phyloP scores from a whole-genome alignment of 2,888 invertebrate genomes.

The Tolmerus cingulatus region DNA sequence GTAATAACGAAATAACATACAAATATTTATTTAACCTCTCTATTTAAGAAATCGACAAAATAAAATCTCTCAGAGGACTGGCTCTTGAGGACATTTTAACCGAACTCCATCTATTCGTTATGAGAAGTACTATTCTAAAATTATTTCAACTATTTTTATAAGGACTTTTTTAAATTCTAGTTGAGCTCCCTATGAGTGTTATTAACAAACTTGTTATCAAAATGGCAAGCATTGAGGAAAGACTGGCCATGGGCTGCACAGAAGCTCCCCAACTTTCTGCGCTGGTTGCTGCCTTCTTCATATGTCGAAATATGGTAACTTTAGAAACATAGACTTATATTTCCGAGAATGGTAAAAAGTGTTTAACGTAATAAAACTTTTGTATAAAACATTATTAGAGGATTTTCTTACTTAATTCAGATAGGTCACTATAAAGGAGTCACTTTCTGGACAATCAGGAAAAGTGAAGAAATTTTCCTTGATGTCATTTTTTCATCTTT shows the following conservation, averaged over 20 bases:
- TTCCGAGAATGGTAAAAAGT: neutral
- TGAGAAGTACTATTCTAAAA: constrained; percentile 73
- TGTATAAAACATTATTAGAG: neutral
- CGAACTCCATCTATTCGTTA: constrained; percentile 86
- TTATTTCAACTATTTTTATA: constrained; percentile 43
- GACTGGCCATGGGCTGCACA: constrained; percentile 84
- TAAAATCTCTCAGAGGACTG: constrained; percentile 88
- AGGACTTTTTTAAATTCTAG: constrained; percentile 64
- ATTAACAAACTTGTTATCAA: constrained; percentile 81
- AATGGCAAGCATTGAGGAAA: constrained; percentile 89
- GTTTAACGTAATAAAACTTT: neutral
- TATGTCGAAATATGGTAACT: constrained; percentile 69
- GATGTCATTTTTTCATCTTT: too few species aligned
- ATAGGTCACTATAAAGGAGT: neutral
- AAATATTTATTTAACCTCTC: neutral
- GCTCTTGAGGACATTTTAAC: constrained; percentile 93
- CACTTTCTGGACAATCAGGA: too few species aligned
- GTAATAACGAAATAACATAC: neutral
- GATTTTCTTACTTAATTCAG: neutral
- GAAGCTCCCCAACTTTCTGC: constrained; percentile 91
- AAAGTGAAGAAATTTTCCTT: too few species aligned
- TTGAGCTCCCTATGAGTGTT: constrained; percentile 84
- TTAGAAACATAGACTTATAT: neutral
- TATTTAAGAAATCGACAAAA: constrained; percentile 75
- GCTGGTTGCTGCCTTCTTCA: constrained; percentile 87